Conservation (phyloP, 2,797 vertebrate species). For the Gila robusta region DNA sequence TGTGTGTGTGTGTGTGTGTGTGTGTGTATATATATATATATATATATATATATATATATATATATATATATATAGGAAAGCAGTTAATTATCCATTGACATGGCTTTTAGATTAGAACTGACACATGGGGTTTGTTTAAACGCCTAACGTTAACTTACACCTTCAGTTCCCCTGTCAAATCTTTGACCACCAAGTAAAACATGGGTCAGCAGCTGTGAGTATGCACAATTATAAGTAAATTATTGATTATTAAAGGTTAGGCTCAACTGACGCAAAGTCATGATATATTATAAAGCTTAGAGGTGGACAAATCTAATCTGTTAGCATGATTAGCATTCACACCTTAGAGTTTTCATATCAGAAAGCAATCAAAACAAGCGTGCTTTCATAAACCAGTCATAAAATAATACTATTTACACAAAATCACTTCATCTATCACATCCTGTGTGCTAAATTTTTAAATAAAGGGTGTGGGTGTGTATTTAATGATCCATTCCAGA, state of each 20-base stretch:
- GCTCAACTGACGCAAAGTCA: not conserved
- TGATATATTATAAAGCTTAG: not conserved
- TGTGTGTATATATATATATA: no score
- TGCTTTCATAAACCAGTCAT: not conserved
- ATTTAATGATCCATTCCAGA: not conserved
- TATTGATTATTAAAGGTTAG: not conserved
- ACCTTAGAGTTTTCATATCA: not conserved
- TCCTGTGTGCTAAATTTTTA: not conserved
- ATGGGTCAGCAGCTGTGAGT: not conserved
- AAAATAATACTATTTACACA: not conserved
- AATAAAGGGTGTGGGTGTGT: not conserved
- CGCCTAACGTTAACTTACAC: not conserved
- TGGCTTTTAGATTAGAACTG: not conserved
- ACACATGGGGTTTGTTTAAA: not conserved
- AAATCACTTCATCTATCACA: not conserved
- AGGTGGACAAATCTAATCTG: not conserved
- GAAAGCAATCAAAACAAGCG: not conserved
- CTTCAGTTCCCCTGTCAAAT: not conserved
- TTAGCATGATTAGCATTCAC: constrained; percentile 46
- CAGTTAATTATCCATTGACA: not conserved
- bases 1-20: no score
- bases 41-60: no score
- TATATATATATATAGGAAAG: not conserved
- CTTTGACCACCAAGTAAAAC: not conserved
- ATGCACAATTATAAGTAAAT: not conserved